Percentiles rank a stretch among this genome's conserved stretches.
Evolutionary conservation across 2,797 vertebrate species (phyloP).

Genomic region (Danionella dracula): DNA sequence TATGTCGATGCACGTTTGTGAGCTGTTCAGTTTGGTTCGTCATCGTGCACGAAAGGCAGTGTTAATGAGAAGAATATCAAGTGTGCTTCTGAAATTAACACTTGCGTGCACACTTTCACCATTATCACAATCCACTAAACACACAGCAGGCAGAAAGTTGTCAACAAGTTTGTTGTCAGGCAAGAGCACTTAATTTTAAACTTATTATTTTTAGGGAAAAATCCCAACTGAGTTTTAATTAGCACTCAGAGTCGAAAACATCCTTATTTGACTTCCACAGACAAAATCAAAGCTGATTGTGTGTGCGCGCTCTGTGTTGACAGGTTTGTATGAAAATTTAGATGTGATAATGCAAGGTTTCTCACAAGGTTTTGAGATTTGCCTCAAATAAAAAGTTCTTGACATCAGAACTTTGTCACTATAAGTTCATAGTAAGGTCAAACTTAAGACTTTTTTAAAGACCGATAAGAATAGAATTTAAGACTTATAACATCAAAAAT

Average conservation of each 20-base stretch:
- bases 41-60: constrained; percentile 46
- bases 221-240: background rate
- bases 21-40: constrained; percentile 55
- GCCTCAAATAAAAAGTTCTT: no score
- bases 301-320: constrained; percentile 18
- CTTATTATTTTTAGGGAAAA: background rate
- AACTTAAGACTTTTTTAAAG: background rate
- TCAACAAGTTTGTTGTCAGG: constrained; percentile 9
- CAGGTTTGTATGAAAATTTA: constrained; percentile 25
- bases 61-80: constrained; percentile 57
- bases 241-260: background rate
- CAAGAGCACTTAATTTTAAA: background rate
- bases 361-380: no score
- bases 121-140: background rate
- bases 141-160: background rate
- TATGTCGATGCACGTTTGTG: constrained; percentile 42
- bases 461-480: no score
- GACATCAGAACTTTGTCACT: no score
- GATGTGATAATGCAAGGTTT: constrained; percentile 21
- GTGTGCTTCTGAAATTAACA: constrained; percentile 41
- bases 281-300: background rate
- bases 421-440: no score
- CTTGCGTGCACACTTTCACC: constrained; percentile 2
- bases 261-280: background rate
- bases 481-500: no score